Evolutionary conservation across 2,888 invertebrate species (phyloP), one percentile per base, ranked within the genome.

Genomic region (Acronicta aceris): DNA sequence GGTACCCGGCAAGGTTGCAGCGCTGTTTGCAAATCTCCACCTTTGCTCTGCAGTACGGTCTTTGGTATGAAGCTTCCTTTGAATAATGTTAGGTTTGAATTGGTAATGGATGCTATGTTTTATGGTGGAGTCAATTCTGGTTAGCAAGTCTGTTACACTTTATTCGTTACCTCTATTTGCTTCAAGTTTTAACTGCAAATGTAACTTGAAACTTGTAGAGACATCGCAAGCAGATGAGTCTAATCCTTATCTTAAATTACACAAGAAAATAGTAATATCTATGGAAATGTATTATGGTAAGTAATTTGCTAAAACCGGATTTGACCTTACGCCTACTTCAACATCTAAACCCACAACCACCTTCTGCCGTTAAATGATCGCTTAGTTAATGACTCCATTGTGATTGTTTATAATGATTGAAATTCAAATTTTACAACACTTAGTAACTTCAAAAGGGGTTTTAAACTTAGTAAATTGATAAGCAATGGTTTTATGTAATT

Each of bases 401-500:
- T 38, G 46, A 50, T 15, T 38, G 52, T 38, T 65, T 38, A 55
- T 43, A 36, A 71, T 65, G 46, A 65, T 71, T 50, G 52, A 38
- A 49, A 58, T 72, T 50, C 17, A 49, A 65, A 66, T 47, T 66
- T 65, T 27, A 17, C 9, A 43, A 49, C 30, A 38, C 21, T n/a
- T 53, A 67, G 49, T 73, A 43, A 41, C 45, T 73, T 10, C 63
- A 42, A 56, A 69, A 62, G 41, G 63, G 71, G 56, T 51, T 74
- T 59, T 42, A 55, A n/a, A 54, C 41, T 69, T 61, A 55, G 74
- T 74, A 56, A 69, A 62, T 65, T 58, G 46, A 41, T 52, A 49
- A 71, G 51, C 71, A 65, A 71, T 60, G 71, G 57, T 60, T 55
- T 62, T 43, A 10, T 33, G 57, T 58, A 60, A 65, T 71, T 60